Evolutionary conservation across 2,113 vertebrate genomes (phyloP).

Genomic region (Cercocebus atys): DNA sequence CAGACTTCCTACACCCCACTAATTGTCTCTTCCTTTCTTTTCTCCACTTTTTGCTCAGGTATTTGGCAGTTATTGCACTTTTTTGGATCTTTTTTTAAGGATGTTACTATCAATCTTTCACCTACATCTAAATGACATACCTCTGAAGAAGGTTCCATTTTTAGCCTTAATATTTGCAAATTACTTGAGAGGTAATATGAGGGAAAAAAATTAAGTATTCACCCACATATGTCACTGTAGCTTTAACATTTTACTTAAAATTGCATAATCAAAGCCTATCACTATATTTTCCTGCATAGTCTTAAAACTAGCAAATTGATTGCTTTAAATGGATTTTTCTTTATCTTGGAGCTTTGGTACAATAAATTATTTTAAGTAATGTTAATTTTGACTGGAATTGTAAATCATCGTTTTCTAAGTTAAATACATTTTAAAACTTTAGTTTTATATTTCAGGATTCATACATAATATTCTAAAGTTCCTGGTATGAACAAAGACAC

Average conservation of each 20-base stretch:
- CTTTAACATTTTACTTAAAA: constrained; percentile 68
- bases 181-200: constrained; percentile 63
- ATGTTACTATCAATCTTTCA: constrained; percentile 64
- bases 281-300: constrained; percentile 51
- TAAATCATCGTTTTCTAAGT: constrained; percentile 53
- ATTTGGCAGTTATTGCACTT: constrained; percentile 56
- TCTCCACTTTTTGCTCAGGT: constrained; percentile 26
- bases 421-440: constrained; percentile 20
- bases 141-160: constrained; percentile 56
- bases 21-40: constrained; percentile 34
- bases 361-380: constrained; percentile 66
- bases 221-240: constrained; percentile 62
- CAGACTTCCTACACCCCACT: constrained; percentile 19
- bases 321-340: constrained; percentile 65
- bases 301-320: constrained; percentile 69
- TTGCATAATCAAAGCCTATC: constrained; percentile 51
- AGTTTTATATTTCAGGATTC: constrained; percentile 25
- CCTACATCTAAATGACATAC: constrained; percentile 59
- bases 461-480: not conserved
- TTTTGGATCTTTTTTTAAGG: constrained; percentile 55
- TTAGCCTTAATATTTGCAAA: constrained; percentile 69
- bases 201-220: constrained; percentile 54
- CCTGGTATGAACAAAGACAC: not conserved
- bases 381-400: constrained; percentile 44
- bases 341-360: constrained; percentile 33